phyloP scores from a whole-genome alignment of 1,140 invertebrate species.

The Lysiphlebus fabarum region DNA sequence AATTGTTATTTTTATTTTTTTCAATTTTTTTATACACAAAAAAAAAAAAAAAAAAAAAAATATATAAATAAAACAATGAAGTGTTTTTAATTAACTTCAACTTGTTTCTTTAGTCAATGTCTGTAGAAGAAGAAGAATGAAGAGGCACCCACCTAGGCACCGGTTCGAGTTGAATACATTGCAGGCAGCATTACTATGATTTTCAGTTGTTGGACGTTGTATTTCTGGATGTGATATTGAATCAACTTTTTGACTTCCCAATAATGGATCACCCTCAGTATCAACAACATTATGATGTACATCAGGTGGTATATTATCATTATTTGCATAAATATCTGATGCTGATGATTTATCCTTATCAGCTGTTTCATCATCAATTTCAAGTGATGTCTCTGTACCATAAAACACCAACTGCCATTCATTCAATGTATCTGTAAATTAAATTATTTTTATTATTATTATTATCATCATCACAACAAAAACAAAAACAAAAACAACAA shows the following conservation, averaged over 20 bases:
- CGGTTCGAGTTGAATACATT: constrained; percentile 33
- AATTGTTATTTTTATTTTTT: no score
- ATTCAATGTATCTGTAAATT: constrained; percentile 52
- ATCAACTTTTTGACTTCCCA: constrained; percentile 46
- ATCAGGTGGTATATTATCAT: constrained; percentile 29
- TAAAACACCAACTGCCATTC: constrained; percentile 61
- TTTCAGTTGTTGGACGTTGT: constrained; percentile 45
- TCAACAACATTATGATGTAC: constrained; percentile 39
- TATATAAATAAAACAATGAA: constrained; percentile 11
- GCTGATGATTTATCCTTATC: constrained; percentile 40
- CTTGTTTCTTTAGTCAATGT: constrained; percentile 32
- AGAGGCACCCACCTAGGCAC: constrained; percentile 54
- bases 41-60: constrained; percentile 13
- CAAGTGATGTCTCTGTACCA: constrained; percentile 57
- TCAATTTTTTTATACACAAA: no score
- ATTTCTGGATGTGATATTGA: constrained; percentile 46
- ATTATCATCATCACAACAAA: no score
- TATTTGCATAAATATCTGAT: constrained; percentile 18
- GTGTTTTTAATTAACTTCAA: constrained; percentile 23
- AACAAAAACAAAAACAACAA: no score
- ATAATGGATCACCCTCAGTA: constrained; percentile 40
- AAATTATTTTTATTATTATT: no score
- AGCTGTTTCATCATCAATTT: constrained; percentile 46
- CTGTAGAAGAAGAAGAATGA: constrained; percentile 48
- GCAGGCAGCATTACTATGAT: constrained; percentile 42